These are phyloP conservation scores for Myiagra hebetior DNA, from an alignment of 2,113 vertebrate species.

Conservation along the genomic window DNA sequence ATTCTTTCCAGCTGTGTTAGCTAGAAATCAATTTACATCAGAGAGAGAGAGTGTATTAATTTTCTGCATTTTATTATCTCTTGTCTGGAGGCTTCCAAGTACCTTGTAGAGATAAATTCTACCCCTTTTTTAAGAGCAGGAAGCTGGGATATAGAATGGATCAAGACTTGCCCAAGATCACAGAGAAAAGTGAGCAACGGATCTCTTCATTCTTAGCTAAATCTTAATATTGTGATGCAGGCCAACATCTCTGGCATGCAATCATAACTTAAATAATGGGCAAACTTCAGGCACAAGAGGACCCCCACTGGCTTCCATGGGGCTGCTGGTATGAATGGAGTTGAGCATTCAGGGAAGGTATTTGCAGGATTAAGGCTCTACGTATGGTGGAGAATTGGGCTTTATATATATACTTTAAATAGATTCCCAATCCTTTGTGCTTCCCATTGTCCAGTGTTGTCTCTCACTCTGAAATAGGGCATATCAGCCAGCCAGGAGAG, in stretches of 20 bases:
- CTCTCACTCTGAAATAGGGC: slow-evolving; percentile 29
- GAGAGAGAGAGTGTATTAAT: background rate
- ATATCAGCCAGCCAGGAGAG: slow-evolving; percentile 2
- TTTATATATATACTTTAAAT: slow-evolving; percentile 37
- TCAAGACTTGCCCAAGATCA: background rate
- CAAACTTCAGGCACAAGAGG: background rate
- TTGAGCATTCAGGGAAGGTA: background rate
- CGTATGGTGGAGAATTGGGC: background rate
- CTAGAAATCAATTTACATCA: background rate
- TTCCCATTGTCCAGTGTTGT: slow-evolving; percentile 32
- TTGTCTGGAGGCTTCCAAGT: background rate
- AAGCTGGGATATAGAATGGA: background rate
- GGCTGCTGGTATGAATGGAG: background rate
- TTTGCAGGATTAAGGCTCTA: slow-evolving; percentile 11
- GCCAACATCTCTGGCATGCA: background rate
- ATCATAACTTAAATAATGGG: background rate
- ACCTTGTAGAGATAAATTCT: background rate
- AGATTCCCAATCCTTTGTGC: slow-evolving; percentile 20
- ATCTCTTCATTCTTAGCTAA: background rate
- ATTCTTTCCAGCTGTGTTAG: background rate
- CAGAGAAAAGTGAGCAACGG: background rate
- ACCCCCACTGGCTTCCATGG: background rate
- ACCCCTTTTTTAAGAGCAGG: background rate
- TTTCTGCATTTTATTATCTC: background rate
- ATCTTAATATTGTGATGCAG: background rate